These are phyloP conservation scores for Tragopan temminckii DNA, from an alignment of 2,797 vertebrate species.

Conservation along the genomic window DNA sequence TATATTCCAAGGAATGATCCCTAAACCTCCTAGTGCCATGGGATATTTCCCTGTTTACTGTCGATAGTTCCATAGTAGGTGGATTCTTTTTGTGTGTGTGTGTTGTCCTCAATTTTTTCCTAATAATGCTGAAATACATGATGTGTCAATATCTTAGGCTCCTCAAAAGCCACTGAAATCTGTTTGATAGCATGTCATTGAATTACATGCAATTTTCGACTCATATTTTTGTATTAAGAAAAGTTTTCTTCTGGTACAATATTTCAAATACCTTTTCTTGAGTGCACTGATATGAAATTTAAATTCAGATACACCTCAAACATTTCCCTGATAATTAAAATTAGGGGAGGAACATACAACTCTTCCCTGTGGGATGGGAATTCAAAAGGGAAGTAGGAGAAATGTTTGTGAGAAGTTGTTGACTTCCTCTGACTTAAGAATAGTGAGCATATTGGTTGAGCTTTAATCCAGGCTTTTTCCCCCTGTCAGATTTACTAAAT, in stretches of 20 bases:
- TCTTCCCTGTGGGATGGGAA: neutral
- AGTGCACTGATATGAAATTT: neutral
- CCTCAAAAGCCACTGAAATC: neutral
- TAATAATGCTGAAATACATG: neutral
- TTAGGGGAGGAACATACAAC: neutral
- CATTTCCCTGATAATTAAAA: neutral
- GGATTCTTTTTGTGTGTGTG: neutral
- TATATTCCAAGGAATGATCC: conserved; percentile 18
- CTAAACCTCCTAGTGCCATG: conserved; percentile 1
- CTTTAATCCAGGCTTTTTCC: neutral
- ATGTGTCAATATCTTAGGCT: neutral
- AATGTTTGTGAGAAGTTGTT: neutral
- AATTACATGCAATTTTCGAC: neutral
- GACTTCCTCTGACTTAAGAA: neutral
- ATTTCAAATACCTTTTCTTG: neutral
- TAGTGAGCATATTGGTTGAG: neutral
- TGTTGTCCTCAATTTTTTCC: conserved; percentile 25
- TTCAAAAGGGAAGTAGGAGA: neutral
- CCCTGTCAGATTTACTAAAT: conserved; percentile 25
- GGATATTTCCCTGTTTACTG: neutral
- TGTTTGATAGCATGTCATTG: neutral
- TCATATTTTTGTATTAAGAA: neutral
- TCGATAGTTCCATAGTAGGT: conserved; percentile 46
- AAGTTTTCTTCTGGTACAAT: neutral
- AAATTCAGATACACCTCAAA: neutral